Conservation (phyloP, 1,140 invertebrate species). For the Neomicropteryx cornuta region DNA sequence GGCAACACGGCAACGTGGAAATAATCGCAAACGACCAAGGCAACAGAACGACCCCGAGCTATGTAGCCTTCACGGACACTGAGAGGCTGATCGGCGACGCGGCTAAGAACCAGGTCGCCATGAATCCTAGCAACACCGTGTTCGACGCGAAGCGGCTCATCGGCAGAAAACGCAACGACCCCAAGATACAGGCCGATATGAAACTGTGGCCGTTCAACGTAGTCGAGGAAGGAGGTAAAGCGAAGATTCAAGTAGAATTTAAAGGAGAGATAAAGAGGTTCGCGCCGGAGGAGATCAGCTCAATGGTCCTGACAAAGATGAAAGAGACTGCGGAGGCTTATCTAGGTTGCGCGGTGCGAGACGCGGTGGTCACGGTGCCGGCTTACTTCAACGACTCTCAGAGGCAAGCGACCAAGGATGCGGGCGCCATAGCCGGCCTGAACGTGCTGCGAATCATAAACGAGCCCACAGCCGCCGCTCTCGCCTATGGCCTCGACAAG, state of each 20-base stretch:
- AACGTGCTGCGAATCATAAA: conserved; percentile 67
- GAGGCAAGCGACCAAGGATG: conserved; percentile 47
- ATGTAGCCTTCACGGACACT: conserved; percentile 81
- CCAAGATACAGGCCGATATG: conserved; percentile 54
- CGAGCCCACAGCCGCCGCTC: conserved; percentile 65
- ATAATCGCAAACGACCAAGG: conserved; percentile 92
- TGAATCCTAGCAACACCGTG: conserved; percentile 62
- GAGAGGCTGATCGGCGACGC: conserved; percentile 80
- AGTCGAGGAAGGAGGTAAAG: conserved; percentile 45
- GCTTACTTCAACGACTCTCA: conserved; percentile 47
- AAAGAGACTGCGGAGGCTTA: conserved; percentile 47
- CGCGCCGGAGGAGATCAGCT: conserved; percentile 63
- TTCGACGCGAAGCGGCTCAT: conserved; percentile 57
- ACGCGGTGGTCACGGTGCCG: conserved; percentile 45
- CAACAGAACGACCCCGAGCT: conserved; percentile 81
- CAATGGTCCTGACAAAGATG: conserved; percentile 55
- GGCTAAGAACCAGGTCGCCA: conserved; percentile 55
- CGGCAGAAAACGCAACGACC: conserved; percentile 53
- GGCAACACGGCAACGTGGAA: conserved; percentile 73
- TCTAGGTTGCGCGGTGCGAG: conserved; percentile 29
- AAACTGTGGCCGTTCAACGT: conserved; percentile 61
- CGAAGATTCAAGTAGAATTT: conserved; percentile 54
- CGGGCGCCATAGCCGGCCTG: conserved; percentile 51
- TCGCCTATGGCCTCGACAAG: conserved; percentile 63
- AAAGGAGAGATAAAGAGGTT: conserved; percentile 58